phyloP scores from a whole-genome alignment of 2,888 invertebrate species.

The Carterocephalus palaemon region DNA sequence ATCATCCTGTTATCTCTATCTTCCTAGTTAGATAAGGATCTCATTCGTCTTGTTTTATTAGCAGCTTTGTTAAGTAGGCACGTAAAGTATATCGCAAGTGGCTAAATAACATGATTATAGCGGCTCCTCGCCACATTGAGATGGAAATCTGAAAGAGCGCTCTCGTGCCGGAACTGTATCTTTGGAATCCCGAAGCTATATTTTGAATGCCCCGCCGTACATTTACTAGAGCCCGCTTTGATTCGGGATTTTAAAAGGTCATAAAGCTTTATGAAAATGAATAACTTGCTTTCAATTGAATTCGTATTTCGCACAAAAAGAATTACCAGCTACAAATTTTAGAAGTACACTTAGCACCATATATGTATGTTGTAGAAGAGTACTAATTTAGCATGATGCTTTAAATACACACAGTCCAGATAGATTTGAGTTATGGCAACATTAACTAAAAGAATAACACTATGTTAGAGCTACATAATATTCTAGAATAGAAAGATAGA shows the following conservation, averaged over 20 bases:
- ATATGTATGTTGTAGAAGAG: too few species aligned
- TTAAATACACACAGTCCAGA: too few species aligned
- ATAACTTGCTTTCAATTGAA: conserved; percentile 18
- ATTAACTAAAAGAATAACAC: too few species aligned
- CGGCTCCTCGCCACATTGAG: conserved; percentile 23
- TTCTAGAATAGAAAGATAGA: too few species aligned
- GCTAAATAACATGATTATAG: conserved; percentile 21
- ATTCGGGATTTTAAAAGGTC: conserved; percentile 25
- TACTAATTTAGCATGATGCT: too few species aligned
- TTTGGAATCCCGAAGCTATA: conserved; percentile 17
- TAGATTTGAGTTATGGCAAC: too few species aligned
- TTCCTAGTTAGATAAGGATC: too few species aligned
- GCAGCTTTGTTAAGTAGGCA: background rate
- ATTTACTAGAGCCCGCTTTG: conserved; percentile 24
- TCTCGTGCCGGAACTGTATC: conserved; percentile 21
- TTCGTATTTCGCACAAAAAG: conserved; percentile 12
- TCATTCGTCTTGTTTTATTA: too few species aligned
- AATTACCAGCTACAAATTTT: conserved; percentile 5
- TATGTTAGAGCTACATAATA: too few species aligned
- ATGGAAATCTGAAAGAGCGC: conserved; percentile 24
- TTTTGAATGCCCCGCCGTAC: conserved; percentile 22
- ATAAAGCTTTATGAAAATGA: conserved; percentile 25
- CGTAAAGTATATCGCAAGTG: conserved; percentile 6
- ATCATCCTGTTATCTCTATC: too few species aligned
- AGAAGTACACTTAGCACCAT: too few species aligned